Percentiles rank a stretch among this genome's conserved stretches.
These are phyloP conservation scores for Cryptomyrus ogoouensis DNA, from an alignment of 2,113 vertebrate genomes.

Conservation along the genomic window DNA sequence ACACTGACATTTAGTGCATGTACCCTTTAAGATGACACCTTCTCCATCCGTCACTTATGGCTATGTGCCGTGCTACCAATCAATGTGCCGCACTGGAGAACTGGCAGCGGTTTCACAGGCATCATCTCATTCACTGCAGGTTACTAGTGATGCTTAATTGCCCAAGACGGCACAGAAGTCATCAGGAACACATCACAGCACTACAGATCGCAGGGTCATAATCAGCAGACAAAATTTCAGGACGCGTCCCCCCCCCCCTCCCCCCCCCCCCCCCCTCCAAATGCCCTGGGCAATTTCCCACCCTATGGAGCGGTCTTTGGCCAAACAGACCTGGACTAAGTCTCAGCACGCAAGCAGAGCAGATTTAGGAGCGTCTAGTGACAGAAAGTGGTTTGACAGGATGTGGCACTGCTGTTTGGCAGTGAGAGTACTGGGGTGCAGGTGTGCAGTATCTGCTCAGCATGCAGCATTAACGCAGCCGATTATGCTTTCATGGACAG, in stretches of 20 bases:
- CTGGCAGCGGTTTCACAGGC: background rate
- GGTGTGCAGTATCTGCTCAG: background rate
- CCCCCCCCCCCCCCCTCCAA: background rate
- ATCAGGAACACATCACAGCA: background rate
- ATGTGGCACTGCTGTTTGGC: background rate
- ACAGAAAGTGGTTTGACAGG: background rate
- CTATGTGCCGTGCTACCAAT: background rate
- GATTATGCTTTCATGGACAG: background rate
- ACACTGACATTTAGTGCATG: background rate
- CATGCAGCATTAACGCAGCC: background rate
- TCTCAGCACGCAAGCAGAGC: background rate
- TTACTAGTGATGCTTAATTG: background rate
- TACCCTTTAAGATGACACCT: background rate
- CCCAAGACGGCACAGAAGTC: background rate
- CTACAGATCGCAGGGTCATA: background rate
- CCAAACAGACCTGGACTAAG: background rate
- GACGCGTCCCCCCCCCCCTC: background rate
- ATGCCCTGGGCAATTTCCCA: background rate
- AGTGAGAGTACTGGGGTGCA: background rate
- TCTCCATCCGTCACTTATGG: background rate
- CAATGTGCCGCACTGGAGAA: background rate
- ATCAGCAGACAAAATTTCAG: background rate
- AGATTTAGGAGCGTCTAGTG: background rate
- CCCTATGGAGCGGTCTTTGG: background rate
- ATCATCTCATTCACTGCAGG: background rate